These are phyloP conservation scores for Hippopotamus amphibius DNA, from an alignment of 2,113 vertebrate genomes.

Conservation along the genomic window DNA sequence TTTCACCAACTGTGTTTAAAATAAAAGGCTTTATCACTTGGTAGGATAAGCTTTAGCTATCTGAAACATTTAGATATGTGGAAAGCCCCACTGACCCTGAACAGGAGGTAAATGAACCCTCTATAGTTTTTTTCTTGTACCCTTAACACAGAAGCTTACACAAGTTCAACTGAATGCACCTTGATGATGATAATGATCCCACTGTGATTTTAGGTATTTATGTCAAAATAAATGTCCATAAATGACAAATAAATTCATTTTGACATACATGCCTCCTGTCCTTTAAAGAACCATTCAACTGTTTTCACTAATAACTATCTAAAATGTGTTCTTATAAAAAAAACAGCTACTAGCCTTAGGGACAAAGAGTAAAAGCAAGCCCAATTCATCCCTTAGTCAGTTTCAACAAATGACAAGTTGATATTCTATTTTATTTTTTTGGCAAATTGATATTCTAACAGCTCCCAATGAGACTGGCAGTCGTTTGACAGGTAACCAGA, in stretches of 20 bases:
- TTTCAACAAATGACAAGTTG: constrained; percentile 17
- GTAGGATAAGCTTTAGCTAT: background rate
- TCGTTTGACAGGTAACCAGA: background rate
- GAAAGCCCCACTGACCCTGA: background rate
- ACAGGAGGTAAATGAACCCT: background rate
- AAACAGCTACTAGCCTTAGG: background rate
- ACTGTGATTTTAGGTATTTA: background rate
- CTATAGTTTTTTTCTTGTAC: background rate
- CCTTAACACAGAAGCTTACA: background rate
- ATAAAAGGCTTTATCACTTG: background rate
- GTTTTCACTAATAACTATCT: background rate
- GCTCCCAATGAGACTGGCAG: background rate
- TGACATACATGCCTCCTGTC: background rate
- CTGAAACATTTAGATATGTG: background rate
- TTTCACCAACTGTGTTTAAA: background rate
- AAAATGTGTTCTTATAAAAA: background rate
- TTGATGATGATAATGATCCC: background rate
- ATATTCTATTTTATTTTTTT: background rate
- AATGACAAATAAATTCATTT: background rate
- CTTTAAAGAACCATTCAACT: background rate
- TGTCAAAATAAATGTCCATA: background rate
- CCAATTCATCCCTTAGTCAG: background rate
- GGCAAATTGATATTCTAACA: background rate
- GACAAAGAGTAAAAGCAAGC: background rate
- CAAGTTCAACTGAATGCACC: background rate